phyloP scores from a whole-genome alignment of 64 coral and sea anemone genomes.

The Montipora cactus region DNA sequence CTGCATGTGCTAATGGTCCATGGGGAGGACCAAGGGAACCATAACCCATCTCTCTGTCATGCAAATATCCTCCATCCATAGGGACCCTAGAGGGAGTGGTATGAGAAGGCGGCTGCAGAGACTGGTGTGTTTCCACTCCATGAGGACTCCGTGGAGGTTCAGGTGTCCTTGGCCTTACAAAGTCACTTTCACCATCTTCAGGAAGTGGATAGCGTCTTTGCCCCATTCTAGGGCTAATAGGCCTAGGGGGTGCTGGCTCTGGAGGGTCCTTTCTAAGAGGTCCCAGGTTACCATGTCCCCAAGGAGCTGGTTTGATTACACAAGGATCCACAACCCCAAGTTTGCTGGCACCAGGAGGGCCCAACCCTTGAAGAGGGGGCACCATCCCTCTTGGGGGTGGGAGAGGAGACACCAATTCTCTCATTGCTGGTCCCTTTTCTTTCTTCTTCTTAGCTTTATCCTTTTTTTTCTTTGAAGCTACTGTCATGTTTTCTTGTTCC shows the following conservation, averaged over 20 bases:
- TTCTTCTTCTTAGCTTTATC: conserved; percentile 87
- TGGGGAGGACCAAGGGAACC: neutral
- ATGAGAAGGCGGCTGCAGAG: conserved; percentile 21
- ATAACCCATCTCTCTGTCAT: conserved; percentile 63
- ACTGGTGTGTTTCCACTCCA: conserved; percentile 21
- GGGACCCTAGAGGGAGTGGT: conserved; percentile 22
- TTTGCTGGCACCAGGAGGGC: conserved; percentile 58
- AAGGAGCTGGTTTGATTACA: conserved; percentile 66
- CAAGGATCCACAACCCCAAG: conserved; percentile 59
- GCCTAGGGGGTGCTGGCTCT: conserved; percentile 5
- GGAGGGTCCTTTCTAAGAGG: conserved; percentile 49
- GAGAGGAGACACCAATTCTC: conserved; percentile 9
- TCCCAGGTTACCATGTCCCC: conserved; percentile 78
- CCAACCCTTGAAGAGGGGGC: conserved; percentile 48
- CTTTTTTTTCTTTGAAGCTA: conserved; percentile 56
- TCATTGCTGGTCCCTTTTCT: conserved; percentile 55
- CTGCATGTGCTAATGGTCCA: conserved; percentile 32
- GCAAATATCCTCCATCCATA: conserved; percentile 30
- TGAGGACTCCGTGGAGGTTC: conserved; percentile 74
- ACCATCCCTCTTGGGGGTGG: conserved; percentile 60
- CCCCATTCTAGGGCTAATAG: conserved; percentile 17
- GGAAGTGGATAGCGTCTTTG: neutral
- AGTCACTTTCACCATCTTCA: conserved; percentile 22
- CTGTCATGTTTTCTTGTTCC: neutral
- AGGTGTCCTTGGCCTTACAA: conserved; percentile 85